A percentile compares a stretch with the other conserved stretches of the same genome.
phyloP scores from a whole-genome alignment of 2,113 vertebrate species.

The Calypte anna region DNA sequence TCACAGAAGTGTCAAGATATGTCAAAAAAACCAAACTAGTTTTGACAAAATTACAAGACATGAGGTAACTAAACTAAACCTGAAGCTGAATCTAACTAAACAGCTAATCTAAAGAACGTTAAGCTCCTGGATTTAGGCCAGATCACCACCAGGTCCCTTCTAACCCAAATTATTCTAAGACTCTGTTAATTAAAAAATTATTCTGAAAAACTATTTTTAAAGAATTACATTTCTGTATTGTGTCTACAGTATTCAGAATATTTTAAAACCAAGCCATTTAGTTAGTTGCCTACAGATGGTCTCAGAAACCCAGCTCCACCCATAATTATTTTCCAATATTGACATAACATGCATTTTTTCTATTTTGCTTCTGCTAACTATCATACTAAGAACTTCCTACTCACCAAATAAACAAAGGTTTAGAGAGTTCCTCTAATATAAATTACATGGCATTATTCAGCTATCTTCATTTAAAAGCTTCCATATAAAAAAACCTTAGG shows the following conservation, averaged over 20 bases:
- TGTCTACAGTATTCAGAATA: neutral
- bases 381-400: neutral
- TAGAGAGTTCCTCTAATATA: neutral
- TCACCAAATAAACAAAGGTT: neutral
- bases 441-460: neutral
- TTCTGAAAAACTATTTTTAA: neutral
- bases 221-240: neutral
- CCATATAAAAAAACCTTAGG: neutral
- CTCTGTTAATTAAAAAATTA: neutral
- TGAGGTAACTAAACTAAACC: neutral
- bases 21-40: neutral
- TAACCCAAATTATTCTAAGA: neutral
- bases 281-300: neutral
- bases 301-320: neutral
- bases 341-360: neutral
- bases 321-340: neutral
- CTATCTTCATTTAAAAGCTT: neutral
- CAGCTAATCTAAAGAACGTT: neutral
- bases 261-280: neutral
- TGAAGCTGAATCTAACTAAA: neutral
- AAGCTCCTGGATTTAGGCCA: neutral
- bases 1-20: neutral
- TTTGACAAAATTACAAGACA: neutral
- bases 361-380: neutral
- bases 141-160: neutral